A percentile compares a stretch with the other conserved stretches of the same genome.
Conservation (phyloP, 2,113 vertebrate genomes). For the Bettongia penicillata region DNA sequence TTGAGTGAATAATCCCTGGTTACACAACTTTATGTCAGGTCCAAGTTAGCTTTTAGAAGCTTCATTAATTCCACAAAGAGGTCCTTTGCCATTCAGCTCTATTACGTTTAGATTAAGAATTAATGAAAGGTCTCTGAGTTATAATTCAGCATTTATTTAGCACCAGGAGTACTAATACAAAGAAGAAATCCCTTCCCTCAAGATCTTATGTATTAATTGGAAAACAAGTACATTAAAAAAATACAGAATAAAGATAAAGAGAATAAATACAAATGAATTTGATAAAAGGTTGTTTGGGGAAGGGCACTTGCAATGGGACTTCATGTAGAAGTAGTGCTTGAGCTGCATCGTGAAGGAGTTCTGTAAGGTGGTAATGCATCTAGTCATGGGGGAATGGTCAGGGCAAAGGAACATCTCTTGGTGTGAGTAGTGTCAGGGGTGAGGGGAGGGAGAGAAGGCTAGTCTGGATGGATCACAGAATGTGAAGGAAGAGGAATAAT, state of each 20-base stretch:
- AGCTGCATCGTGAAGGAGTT: neutral
- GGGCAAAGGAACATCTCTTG: neutral
- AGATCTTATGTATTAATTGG: neutral
- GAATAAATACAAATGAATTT: neutral
- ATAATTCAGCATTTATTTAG: neutral
- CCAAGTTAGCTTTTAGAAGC: conserved; percentile 42
- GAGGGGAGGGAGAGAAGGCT: neutral
- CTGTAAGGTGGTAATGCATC: neutral
- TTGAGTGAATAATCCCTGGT: conserved; percentile 40
- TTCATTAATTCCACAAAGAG: neutral
- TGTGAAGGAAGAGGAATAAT: neutral
- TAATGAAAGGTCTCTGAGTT: conserved; percentile 27
- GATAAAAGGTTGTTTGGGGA: neutral
- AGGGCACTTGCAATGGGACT: neutral
- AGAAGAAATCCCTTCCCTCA: neutral
- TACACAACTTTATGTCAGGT: conserved; percentile 17
- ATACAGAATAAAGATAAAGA: neutral
- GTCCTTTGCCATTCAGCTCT: neutral
- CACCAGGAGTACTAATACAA: neutral
- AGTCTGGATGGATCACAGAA: neutral
- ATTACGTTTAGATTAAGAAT: conserved; percentile 32
- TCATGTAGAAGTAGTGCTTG: neutral
- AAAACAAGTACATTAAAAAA: neutral
- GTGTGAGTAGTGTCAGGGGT: neutral
- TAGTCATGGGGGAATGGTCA: neutral